Conservation (phyloP, 2,888 invertebrate genomes). For the Nysson spinosus region DNA sequence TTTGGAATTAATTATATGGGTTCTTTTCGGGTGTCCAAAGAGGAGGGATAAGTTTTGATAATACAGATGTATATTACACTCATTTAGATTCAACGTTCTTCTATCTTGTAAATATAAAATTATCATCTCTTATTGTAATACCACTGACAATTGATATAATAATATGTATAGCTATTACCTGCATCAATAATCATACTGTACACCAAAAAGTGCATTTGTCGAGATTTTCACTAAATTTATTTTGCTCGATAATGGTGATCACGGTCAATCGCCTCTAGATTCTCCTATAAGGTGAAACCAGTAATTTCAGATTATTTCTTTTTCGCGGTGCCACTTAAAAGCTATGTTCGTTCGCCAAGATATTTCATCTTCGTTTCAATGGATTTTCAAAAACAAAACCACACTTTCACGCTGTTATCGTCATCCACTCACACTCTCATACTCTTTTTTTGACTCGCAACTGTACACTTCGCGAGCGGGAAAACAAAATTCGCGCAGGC, state of each 20-base stretch:
- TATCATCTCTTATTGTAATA: slow-evolving; percentile 75
- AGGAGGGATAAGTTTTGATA: no score
- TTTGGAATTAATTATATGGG: slow-evolving; percentile 33
- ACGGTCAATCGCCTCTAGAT: slow-evolving; percentile 51
- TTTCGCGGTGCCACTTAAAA: slow-evolving; percentile 43
- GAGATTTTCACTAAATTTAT: slow-evolving; percentile 42
- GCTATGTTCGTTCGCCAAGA: slow-evolving; percentile 36
- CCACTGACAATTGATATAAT: slow-evolving; percentile 71
- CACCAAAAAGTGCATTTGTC: slow-evolving; percentile 57
- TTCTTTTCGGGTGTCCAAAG: no score
- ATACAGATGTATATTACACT: slow-evolving; percentile 70
- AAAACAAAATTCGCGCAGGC: slow-evolving; percentile 33
- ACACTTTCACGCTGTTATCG: slow-evolving; percentile 1
- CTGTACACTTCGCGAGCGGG: slow-evolving; percentile 40
- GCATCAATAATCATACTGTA: slow-evolving; percentile 57
- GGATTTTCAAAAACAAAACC: no score
- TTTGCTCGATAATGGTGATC: slow-evolving; percentile 44
- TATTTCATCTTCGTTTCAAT: slow-evolving; percentile 34
- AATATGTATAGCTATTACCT: slow-evolving; percentile 58
- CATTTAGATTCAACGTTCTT: slow-evolving; percentile 64
- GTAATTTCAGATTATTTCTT: slow-evolving; percentile 8
- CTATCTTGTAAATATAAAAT: slow-evolving; percentile 75
- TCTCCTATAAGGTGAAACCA: slow-evolving; percentile 30
- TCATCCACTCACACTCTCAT: slow-evolving; percentile 1
- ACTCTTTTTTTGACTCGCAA: slow-evolving; percentile 12